Base-by-base conservation (phyloP, 1,140 invertebrate genomes). In the Lanistes nyassanus region DNA sequence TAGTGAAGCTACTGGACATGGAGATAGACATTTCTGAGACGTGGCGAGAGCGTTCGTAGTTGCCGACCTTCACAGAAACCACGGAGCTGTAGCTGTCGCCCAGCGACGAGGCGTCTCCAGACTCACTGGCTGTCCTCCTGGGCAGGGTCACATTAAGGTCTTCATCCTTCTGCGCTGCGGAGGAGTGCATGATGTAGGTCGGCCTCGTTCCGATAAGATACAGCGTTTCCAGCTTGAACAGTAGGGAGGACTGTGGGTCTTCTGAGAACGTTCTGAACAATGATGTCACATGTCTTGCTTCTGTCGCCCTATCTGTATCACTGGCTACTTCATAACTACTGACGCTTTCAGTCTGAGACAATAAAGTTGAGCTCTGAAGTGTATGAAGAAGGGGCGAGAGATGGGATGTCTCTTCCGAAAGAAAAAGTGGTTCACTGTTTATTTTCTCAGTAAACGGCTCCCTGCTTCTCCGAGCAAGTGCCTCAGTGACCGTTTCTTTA, bases 221-320 rank as follows among this genome's bases (percentile, higher is more conserved):
- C 42, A 69, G n/a, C 21, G 67, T 69, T 26, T 69, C 67, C 67
- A 69, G 42, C 16, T 55, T 69, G 51, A 55, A 69, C 21, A 69
- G 23, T 6, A 69, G 67, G 23, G 67, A 69, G 5, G 42, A 29
- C 21, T 69, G 47, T 9, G 67, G 67, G 42, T 69, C 67, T 31
- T 69, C 67, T 4, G 67, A 53, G 34, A 29, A 53, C 5, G 47
- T 6, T 55, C 51, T 53, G 26, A 55, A 69, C 21, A 69, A 26
- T 21, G 67, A 69, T 21, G 67, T 69, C 67, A 69, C 67, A 23
- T 69, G 67, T 23, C 67, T n/a, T 6, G 67, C 67, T 53, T 69
- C 67, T 21, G 47, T 69, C 0, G 67, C 67, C 53, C 67, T 55
- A 6, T 69, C 47, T 16, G 42, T 37, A 23, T 21, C 26, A 51